Percentiles rank a stretch among this genome's conserved stretches.
These are phyloP conservation scores for Mactra quadrangularis DNA, from an alignment of 1,140 invertebrate genomes.

Conservation along the genomic window DNA sequence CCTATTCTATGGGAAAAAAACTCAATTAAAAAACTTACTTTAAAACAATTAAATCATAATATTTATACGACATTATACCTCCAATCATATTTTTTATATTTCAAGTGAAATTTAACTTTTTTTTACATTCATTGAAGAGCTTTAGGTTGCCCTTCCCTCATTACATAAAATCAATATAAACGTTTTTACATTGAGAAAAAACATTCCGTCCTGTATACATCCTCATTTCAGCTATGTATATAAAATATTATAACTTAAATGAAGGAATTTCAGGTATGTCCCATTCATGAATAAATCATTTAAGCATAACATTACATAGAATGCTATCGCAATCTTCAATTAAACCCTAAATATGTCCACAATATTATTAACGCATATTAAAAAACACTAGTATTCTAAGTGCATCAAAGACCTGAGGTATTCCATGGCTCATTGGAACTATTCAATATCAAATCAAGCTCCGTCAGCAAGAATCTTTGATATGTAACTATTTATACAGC, in stretches of 20 bases:
- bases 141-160: too few relatives aligned
- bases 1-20: too few relatives aligned
- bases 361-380: conserved; percentile 18
- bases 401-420: not conserved
- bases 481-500: conserved; percentile 15
- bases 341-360: conserved; percentile 18
- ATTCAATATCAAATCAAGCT: conserved; percentile 24
- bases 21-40: too few relatives aligned
- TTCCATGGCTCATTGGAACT: not conserved
- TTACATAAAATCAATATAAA: too few relatives aligned
- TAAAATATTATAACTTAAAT: not conserved
- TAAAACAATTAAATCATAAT: too few relatives aligned
- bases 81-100: too few relatives aligned
- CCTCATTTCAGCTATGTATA: not conserved
- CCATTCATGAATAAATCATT: conserved; percentile 40
- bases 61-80: too few relatives aligned
- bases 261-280: conserved; percentile 26
- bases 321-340: not conserved
- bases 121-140: too few relatives aligned
- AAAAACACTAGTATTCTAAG: conserved; percentile 1
- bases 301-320: conserved; percentile 30
- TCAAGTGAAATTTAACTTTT: too few relatives aligned
- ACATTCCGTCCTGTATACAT: too few relatives aligned
- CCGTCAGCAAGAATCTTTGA: conserved; percentile 19
- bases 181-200: too few relatives aligned